Conservation (phyloP, 2,797 vertebrate species). For the Trachurus trachurus region DNA sequence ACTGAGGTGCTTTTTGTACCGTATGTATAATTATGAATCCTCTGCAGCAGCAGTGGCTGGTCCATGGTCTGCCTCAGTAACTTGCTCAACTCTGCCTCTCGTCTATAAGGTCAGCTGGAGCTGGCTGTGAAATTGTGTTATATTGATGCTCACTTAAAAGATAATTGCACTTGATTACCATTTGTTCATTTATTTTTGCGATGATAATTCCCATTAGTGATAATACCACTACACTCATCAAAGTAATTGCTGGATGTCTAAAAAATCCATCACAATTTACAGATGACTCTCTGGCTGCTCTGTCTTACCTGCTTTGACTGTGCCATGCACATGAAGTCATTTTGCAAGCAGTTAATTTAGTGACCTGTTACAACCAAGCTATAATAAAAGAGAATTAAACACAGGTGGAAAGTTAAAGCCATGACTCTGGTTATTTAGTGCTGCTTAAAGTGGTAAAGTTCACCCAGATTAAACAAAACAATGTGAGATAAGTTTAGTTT, state of each 20-base stretch:
- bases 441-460: not conserved
- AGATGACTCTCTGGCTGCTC: not conserved
- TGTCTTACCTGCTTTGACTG: not conserved
- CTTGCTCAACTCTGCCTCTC: not conserved
- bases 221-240: not conserved
- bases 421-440: not conserved
- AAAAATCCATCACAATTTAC: not conserved
- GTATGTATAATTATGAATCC: conserved; percentile 48
- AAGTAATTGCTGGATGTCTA: not conserved
- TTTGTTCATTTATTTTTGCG: not conserved
- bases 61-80: not conserved
- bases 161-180: not conserved
- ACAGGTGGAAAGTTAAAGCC: not conserved
- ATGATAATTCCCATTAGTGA: not conserved
- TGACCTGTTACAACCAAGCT: not conserved
- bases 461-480: not conserved
- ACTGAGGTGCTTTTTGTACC: conserved; percentile 12
- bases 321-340: not conserved
- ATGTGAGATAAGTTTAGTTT: too few species aligned
- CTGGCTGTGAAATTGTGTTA: not conserved
- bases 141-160: not conserved
- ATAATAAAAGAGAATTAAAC: not conserved
- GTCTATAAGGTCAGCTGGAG: not conserved
- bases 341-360: not conserved
- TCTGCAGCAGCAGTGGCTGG: conserved; percentile 4